Conservation (phyloP, 1,140 invertebrate species). For the Nephila pilipes region DNA sequence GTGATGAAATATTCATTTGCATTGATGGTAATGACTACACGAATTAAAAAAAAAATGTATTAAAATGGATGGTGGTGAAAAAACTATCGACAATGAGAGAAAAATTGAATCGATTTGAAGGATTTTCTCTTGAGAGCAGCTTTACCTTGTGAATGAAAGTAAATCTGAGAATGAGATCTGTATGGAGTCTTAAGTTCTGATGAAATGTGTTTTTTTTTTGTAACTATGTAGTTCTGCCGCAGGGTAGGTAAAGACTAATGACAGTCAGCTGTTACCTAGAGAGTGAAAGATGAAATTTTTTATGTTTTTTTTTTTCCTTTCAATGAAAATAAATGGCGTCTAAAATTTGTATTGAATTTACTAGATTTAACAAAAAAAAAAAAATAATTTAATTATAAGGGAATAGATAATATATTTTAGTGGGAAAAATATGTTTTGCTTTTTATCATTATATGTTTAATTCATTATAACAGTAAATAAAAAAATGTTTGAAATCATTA, state of each 20-base stretch:
- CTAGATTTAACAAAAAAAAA: no score
- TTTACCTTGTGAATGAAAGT: neutral
- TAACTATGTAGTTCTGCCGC: neutral
- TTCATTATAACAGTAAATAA: no score
- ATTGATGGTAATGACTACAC: neutral
- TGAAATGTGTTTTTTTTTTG: neutral
- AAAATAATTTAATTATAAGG: no score
- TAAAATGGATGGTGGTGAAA: neutral
- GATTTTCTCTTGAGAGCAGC: neutral
- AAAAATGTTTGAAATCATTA: no score
- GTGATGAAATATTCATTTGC: neutral
- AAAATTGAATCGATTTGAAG: conserved; percentile 13
- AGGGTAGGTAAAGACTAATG: neutral
- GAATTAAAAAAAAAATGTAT: neutral
- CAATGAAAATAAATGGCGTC: no score
- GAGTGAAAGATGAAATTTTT: no score
- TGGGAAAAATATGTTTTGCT: no score
- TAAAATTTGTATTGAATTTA: no score
- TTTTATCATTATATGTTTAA: no score
- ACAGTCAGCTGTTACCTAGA: no score
- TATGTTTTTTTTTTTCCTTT: no score
- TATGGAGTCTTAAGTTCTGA: neutral
- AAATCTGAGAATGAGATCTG: neutral
- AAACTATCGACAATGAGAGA: neutral
- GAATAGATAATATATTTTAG: no score